Conservation (phyloP, 1,140 invertebrate species). For the Psix sp. region DNA sequence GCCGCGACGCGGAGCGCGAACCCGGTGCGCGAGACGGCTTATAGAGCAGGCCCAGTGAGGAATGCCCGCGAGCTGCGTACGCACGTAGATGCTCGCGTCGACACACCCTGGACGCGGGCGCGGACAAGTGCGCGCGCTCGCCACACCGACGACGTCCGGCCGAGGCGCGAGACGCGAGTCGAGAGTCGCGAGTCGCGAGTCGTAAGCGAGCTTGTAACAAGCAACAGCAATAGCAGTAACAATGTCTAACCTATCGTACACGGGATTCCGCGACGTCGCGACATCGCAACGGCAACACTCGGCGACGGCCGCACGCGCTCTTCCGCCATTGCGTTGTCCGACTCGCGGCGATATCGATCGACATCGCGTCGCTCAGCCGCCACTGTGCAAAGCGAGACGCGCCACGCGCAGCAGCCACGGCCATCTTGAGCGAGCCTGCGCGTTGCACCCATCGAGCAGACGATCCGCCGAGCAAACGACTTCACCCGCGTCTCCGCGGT, state of each 20-base stretch:
- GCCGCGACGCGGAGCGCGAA: slow-evolving; percentile 20
- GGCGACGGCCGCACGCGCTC: not conserved
- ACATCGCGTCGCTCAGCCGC: slow-evolving; percentile 7
- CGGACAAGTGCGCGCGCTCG: slow-evolving; percentile 11
- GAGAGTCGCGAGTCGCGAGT: too few relatives aligned
- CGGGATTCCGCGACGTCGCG: too few relatives aligned
- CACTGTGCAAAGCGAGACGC: slow-evolving; percentile 12
- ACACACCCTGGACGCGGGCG: slow-evolving; percentile 2
- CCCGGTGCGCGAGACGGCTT: slow-evolving; percentile 48
- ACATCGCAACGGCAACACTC: slow-evolving; percentile 7
- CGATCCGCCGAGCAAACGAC: slow-evolving; percentile 68
- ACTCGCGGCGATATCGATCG: slow-evolving; percentile 15
- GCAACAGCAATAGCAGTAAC: too few relatives aligned
- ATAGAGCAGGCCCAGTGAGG: slow-evolving; percentile 89
- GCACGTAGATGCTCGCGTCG: slow-evolving; percentile 83
- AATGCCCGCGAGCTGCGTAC: slow-evolving; percentile 87
- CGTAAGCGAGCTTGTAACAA: too few relatives aligned
- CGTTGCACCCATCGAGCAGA: slow-evolving; percentile 74
- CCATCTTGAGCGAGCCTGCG: slow-evolving; percentile 79
- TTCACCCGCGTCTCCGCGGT: slow-evolving; percentile 47
- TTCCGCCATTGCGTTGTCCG: slow-evolving; percentile 9
- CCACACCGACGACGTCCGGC: not conserved
- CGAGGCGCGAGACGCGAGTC: too few relatives aligned
- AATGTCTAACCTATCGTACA: too few relatives aligned
- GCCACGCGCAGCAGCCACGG: slow-evolving; percentile 37